Conservation (phyloP, 2,113 vertebrate species). For the Damaliscus lunatus region DNA sequence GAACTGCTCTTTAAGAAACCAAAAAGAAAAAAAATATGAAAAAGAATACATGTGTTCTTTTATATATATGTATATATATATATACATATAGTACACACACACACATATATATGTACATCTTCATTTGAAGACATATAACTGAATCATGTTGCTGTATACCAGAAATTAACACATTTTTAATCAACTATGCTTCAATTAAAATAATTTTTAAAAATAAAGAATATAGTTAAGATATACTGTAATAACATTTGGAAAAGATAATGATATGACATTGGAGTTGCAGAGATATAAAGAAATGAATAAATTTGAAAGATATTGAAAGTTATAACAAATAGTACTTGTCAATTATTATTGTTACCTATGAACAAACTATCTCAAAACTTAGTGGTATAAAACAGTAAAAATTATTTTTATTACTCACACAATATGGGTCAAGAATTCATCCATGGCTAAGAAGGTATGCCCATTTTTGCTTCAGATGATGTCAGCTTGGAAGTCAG, state of each 20-base stretch:
- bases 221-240: background rate
- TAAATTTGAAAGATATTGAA: background rate
- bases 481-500: background rate
- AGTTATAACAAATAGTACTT: background rate
- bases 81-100: background rate
- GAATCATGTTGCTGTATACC: background rate
- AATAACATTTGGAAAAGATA: background rate
- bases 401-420: background rate
- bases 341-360: background rate
- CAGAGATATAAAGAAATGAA: background rate
- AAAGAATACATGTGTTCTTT: background rate
- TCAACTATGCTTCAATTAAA: background rate
- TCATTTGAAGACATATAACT: background rate
- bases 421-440: background rate
- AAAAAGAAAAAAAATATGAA: background rate
- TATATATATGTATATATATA: background rate
- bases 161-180: background rate
- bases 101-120: background rate
- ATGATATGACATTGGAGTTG: background rate
- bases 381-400: background rate
- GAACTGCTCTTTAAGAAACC: background rate
- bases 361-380: background rate
- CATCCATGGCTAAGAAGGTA: background rate
- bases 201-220: background rate
- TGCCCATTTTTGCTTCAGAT: background rate